phyloP scores from a whole-genome alignment of 2,113 vertebrate genomes.

The Lanius ludovicianus region DNA sequence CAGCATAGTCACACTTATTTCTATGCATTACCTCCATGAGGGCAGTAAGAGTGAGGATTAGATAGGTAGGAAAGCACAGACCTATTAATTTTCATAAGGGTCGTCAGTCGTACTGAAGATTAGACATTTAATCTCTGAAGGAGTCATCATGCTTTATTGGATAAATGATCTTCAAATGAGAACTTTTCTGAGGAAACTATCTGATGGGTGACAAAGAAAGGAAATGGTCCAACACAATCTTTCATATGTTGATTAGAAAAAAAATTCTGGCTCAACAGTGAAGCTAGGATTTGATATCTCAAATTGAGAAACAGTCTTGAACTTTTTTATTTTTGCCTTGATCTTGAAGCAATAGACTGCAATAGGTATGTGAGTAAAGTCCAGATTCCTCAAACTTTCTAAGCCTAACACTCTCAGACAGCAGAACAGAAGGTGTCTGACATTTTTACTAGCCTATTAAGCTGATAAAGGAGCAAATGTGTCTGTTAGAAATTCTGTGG shows the following conservation, averaged over 20 bases:
- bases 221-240: background rate
- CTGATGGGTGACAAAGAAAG: background rate
- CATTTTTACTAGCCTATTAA: background rate
- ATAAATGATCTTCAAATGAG: background rate
- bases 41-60: background rate
- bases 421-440: background rate
- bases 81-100: background rate
- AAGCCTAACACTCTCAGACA: background rate
- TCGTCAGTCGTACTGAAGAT: background rate
- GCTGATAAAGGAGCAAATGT: background rate
- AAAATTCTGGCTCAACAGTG: background rate
- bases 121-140: background rate
- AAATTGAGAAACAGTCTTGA: background rate
- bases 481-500: background rate
- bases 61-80: background rate
- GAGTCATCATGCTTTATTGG: background rate
- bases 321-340: background rate
- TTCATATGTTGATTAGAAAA: background rate
- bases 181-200: background rate
- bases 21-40: background rate
- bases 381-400: background rate
- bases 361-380: background rate
- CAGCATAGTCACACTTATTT: background rate
- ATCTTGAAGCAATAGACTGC: background rate
- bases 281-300: background rate